A percentile compares a stretch with the other conserved stretches of the same genome.
phyloP scores from a whole-genome alignment of 2,113 vertebrate species.

The Boulengeromyrus knoepffleri region DNA sequence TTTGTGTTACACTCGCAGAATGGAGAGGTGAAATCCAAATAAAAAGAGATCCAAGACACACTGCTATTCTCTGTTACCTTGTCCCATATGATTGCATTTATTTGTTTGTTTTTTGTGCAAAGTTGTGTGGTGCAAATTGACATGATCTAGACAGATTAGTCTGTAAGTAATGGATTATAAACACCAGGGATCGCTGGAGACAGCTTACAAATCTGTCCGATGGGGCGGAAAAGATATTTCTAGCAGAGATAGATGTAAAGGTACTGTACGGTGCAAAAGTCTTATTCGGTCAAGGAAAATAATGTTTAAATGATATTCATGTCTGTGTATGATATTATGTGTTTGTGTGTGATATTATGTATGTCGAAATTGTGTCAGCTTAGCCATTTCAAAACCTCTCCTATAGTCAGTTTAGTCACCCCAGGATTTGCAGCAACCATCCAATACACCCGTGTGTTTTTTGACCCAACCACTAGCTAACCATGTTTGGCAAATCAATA shows the following conservation, averaged over 20 bases:
- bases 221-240: not conserved
- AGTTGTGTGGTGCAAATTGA: constrained; percentile 21
- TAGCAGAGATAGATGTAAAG: not conserved
- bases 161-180: constrained; percentile 56
- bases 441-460: not conserved
- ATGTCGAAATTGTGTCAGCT: not conserved
- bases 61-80: constrained; percentile 32
- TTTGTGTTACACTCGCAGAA: not conserved
- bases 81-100: constrained; percentile 16
- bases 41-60: constrained; percentile 27
- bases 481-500: not conserved
- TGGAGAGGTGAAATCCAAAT: not conserved
- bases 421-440: not conserved
- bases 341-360: not conserved
- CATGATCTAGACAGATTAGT: constrained; percentile 33
- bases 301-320: not conserved
- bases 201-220: constrained; percentile 19
- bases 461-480: not conserved
- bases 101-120: constrained; percentile 36
- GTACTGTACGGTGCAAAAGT: not conserved
- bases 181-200: constrained; percentile 49
- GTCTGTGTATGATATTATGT: not conserved
- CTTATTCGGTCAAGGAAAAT: not conserved
- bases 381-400: not conserved
- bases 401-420: not conserved